A percentile compares a stretch with the other conserved stretches of the same genome.
phyloP scores from a whole-genome alignment of 2,113 vertebrate species.

The Sphaerodactylus townsendi region DNA sequence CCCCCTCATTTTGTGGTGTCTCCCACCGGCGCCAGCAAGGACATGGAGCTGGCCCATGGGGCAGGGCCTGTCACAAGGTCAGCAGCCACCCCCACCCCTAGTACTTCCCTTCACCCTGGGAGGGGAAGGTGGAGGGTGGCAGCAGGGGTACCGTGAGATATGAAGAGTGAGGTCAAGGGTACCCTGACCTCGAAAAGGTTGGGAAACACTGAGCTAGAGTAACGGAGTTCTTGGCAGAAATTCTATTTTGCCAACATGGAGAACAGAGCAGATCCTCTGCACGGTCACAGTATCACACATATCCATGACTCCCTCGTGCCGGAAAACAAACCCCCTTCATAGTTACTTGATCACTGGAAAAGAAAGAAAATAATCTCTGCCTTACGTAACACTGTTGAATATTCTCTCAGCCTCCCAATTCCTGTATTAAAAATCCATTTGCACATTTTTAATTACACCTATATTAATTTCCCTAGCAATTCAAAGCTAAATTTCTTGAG shows the following conservation, averaged over 20 bases:
- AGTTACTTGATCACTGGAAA: not conserved
- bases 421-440: constrained; percentile 5
- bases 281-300: not conserved
- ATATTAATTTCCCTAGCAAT: constrained; percentile 53
- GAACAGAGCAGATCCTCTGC: not conserved
- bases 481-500: constrained; percentile 32
- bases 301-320: too few relatives aligned
- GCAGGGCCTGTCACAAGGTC: too few relatives aligned
- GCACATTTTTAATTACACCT: constrained; percentile 47
- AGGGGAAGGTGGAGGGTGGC: too few relatives aligned
- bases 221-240: not conserved
- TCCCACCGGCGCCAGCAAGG: too few relatives aligned
- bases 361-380: not conserved
- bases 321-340: not conserved
- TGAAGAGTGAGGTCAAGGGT: too few relatives aligned
- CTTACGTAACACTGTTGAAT: not conserved
- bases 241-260: not conserved
- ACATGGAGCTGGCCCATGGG: too few relatives aligned
- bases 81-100: too few relatives aligned
- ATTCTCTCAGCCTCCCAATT: not conserved
- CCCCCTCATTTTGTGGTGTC: too few relatives aligned
- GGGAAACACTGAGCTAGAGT: too few relatives aligned
- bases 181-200: too few relatives aligned
- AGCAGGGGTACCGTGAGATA: too few relatives aligned
- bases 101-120: too few relatives aligned